Conservation (phyloP, 1,140 invertebrate species). For the Sinonovacula constricta region DNA sequence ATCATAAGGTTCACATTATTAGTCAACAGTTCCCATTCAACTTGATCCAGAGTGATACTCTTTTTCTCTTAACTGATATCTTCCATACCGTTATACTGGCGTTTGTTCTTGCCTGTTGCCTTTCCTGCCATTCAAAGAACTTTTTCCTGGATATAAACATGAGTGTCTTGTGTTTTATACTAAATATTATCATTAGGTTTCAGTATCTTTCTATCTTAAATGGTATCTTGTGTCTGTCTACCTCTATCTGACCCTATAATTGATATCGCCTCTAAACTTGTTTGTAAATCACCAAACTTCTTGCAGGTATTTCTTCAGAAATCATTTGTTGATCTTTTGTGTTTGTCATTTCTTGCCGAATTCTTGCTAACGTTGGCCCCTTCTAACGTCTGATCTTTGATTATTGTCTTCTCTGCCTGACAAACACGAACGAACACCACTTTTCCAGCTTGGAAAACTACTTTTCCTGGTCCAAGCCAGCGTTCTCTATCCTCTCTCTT, state of each 20-base stretch:
- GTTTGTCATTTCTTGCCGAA: background rate
- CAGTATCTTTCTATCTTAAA: too few relatives aligned
- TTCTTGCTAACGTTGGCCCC: background rate
- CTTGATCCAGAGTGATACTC: slow-evolving; percentile 42
- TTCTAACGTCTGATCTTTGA: slow-evolving; percentile 15
- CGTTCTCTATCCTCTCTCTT: slow-evolving; percentile 44
- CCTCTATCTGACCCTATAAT: slow-evolving; percentile 23
- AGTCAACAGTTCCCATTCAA: too few relatives aligned
- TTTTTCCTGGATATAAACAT: too few relatives aligned
- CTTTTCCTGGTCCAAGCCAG: slow-evolving; percentile 49
- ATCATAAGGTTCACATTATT: too few relatives aligned
- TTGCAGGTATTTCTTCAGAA: slow-evolving; percentile 22
- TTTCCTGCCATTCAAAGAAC: slow-evolving; percentile 22
- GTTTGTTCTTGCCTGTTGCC: slow-evolving; percentile 41
- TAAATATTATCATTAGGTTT: too few relatives aligned
- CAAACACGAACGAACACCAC: too few relatives aligned
- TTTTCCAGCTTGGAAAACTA: slow-evolving; percentile 50
- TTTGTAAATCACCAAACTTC: slow-evolving; percentile 3
- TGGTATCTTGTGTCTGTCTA: slow-evolving; percentile 2
- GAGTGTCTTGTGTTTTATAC: too few relatives aligned
- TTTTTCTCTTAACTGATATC: slow-evolving; percentile 31
- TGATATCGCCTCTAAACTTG: too few relatives aligned
- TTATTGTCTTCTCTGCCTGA: slow-evolving; percentile 24
- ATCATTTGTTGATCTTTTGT: slow-evolving; percentile 1
- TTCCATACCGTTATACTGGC: too few relatives aligned